Evolutionary conservation across 2,888 invertebrate species (phyloP), one percentile per base, ranked within the genome.

Genomic region (Pollenia angustigena): DNA sequence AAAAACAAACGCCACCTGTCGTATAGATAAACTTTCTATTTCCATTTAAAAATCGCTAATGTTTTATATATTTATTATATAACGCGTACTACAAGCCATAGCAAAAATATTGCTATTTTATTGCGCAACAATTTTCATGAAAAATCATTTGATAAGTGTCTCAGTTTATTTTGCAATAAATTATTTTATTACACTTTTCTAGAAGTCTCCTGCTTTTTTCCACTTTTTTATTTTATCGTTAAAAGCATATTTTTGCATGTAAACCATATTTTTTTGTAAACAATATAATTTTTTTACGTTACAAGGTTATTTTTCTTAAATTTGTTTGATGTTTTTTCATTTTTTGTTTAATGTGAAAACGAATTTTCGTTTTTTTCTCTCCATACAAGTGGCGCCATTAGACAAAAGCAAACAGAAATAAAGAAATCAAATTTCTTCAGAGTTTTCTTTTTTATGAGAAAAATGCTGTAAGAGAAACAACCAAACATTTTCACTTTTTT

Each of bases 61-160:
- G 6, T 32, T 32, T 32, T 32, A 23, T 23, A 2, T 2, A 23
- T 23, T 23, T 23, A 32, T 32, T 32, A 32, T 32, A 32, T 32
- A 32, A 0, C 32, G 32, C 32, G 4, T 32, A 6, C 32, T 6
- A 32, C 32, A 32, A 32, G 32, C 32, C 4, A 32, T 6, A 32
- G 6, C 32, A 32, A 32, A 32, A 32, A 32, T 32, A 32, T 32
- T 32, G 32, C 32, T 32, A 32, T 32, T 62, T 62, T 42, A 42
- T 16, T 42, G 14, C 40, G 50, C 60, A 79, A 71, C 60, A 71
- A 80, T 62, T 56, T 69, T 32, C 69, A 16, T 69, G 18, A 18
- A 79, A 48, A 54, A 16, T 58, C 42, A 58, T 69, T 71, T 71
- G 42, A 71, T 71, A 71, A 60, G 60, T 80, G 60, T 42, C 52